Conservation (phyloP, 2,888 invertebrate species). For the Erebia ligea region DNA sequence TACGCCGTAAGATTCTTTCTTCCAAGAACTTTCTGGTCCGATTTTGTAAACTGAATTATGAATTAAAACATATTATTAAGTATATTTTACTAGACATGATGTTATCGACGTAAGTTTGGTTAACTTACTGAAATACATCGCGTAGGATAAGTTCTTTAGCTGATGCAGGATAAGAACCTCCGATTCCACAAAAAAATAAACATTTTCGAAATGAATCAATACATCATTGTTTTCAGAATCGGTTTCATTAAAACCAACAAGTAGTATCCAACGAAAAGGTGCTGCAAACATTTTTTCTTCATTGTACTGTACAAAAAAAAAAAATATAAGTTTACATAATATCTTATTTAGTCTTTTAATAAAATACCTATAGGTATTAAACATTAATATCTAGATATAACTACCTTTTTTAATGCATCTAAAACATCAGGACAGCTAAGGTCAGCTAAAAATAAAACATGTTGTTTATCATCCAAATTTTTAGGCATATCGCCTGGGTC, state of each 20-base stretch:
- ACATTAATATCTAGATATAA: constrained; percentile 47
- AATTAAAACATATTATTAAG: neutral
- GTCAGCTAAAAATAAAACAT: constrained; percentile 62
- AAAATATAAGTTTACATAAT: neutral
- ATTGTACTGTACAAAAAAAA: constrained; percentile 49
- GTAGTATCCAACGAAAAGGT: constrained; percentile 68
- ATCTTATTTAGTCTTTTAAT: neutral
- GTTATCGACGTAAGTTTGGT: neutral
- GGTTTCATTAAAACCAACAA: constrained; percentile 47
- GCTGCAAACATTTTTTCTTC: constrained; percentile 55
- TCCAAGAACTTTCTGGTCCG: constrained; percentile 52
- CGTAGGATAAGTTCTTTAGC: constrained; percentile 44
- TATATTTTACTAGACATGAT: neutral
- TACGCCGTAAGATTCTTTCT: constrained; percentile 58
- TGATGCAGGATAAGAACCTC: constrained; percentile 56
- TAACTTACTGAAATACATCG: constrained; percentile 59
- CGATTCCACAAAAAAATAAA: constrained; percentile 60
- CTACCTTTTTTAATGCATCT: constrained; percentile 80
- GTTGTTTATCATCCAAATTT: constrained; percentile 54
- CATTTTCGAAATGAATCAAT: constrained; percentile 42
- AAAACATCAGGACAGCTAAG: constrained; percentile 57
- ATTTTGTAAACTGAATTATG: constrained; percentile 67
- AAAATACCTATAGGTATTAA: neutral
- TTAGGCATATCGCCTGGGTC: constrained; percentile 45
- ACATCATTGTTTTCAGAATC: constrained; percentile 42